A percentile compares a stretch with the other conserved stretches of the same genome.
phyloP scores from a whole-genome alignment of 2,113 vertebrate genomes.

The Gadus chalcogrammus region DNA sequence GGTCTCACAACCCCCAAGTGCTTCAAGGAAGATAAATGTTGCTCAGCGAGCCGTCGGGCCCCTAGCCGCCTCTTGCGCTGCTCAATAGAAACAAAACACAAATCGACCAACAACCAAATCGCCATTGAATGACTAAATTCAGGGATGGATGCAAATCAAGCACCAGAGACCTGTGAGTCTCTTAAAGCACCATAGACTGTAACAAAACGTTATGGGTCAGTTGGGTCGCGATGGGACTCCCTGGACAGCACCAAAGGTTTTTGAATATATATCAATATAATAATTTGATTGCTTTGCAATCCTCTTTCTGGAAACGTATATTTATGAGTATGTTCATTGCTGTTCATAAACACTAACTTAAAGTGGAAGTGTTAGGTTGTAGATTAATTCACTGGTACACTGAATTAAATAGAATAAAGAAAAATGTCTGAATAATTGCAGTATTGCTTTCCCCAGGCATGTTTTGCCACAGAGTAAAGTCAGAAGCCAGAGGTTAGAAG shows the following conservation, averaged over 20 bases:
- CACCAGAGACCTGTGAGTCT: constrained; percentile 46
- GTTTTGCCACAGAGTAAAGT: constrained; percentile 33
- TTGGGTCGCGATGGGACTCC: constrained; percentile 53
- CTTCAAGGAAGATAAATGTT: too few relatives aligned
- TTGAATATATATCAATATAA: constrained; percentile 18
- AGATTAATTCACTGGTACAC: not conserved
- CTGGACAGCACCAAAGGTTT: constrained; percentile 57
- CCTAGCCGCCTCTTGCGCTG: too few relatives aligned
- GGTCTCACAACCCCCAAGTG: too few relatives aligned
- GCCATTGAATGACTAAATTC: constrained; percentile 11
- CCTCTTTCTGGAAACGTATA: not conserved
- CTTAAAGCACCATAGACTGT: constrained; percentile 56
- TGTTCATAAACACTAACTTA: constrained; percentile 14
- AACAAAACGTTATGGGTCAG: constrained; percentile 41
- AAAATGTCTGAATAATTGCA: not conserved
- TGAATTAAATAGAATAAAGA: not conserved
- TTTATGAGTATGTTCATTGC: constrained; percentile 28
- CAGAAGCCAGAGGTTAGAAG: constrained; percentile 62
- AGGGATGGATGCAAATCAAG: constrained; percentile 34
- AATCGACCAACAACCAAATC: not conserved
- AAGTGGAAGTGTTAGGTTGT: constrained; percentile 38
- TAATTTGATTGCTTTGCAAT: constrained; percentile 10
- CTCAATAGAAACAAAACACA: not conserved
- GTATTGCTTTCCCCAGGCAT: not conserved
- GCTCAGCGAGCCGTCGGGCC: too few relatives aligned